Evolutionary conservation across 2,888 invertebrate species (phyloP), one percentile per base, ranked within the genome.

Genomic region (Melieria omissa): DNA sequence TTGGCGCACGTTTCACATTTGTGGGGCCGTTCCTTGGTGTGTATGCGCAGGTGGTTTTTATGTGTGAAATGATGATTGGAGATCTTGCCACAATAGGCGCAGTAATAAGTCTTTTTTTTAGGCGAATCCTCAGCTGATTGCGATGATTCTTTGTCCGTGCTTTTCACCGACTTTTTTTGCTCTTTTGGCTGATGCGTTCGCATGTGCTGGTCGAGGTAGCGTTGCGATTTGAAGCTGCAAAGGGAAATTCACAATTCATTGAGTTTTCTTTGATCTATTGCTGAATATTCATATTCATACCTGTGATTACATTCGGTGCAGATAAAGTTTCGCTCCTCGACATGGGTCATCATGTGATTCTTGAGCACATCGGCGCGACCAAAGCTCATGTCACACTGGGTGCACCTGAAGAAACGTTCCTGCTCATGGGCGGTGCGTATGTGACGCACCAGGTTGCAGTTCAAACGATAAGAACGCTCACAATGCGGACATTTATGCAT

Each of bases 21-120:
- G 62, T 73, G 75, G 5, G 80, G 81, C 6, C 77, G 77, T 54
- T 79, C 78, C n/a, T 77, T 74, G 1, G 78, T 77, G 41, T 81
- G 81, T 5, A 73, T 80, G 8, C 78, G 73, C 41, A 80, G 29
- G 64, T 81, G 81, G 61, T 78, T 80, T 67, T 76, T 67, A 61
- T 78, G 80, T 3, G 77, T 77, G n/a, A 77, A 76, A 70, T 72
- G 64, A 69, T 74, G 78, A 62, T 70, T 76, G 44, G 77, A 80
- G 1, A 78, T 55, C 58, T 79, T 79, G 8, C 77, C 74, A 47
- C 80, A 80, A 16, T 65, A 62, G 2, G 70, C 70, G 12, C 80
- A 79, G 14, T 67, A 64, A 46, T 60, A 65, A 8, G 47, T 10
- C 10, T 29, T 65, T 42, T 61, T 42, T 7, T 42, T 41, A n/a